A percentile compares a stretch with the other conserved stretches of the same genome.
These are phyloP conservation scores for Drosophila pseudoananassae DNA, from an alignment of 1,140 invertebrate species.

Conservation along the genomic window DNA sequence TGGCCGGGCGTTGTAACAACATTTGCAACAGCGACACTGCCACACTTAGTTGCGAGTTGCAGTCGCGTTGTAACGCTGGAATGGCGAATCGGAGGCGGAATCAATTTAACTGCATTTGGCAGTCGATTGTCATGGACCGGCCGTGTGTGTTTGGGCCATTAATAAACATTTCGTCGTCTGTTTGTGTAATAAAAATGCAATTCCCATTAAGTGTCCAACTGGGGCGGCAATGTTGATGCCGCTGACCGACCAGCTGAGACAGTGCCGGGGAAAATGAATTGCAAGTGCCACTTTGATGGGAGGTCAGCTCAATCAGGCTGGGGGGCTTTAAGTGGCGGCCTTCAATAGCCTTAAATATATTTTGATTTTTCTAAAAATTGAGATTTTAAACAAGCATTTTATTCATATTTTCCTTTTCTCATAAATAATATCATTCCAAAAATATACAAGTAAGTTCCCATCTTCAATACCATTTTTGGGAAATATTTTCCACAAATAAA, in stretches of 20 bases:
- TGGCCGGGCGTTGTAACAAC: conserved; percentile 70
- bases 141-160: conserved; percentile 68
- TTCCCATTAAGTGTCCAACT: conserved; percentile 71
- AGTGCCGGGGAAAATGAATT: conserved; percentile 11
- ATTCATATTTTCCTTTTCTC: too few relatives aligned
- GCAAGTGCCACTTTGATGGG: conserved; percentile 24
- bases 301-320: conserved; percentile 32
- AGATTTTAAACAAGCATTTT: background rate
- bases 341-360: conserved; percentile 7
- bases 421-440: too few relatives aligned
- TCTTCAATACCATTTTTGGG: conserved; percentile 1
- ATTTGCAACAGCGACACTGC: conserved; percentile 51
- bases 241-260: conserved; percentile 41
- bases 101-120: conserved; percentile 71
- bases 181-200: conserved; percentile 83
- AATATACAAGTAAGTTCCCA: background rate
- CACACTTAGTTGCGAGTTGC: conserved; percentile 45
- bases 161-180: conserved; percentile 78
- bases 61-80: background rate
- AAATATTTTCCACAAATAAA: conserved; percentile 41
- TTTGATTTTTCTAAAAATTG: conserved; percentile 20
- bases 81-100: conserved; percentile 39
- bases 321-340: background rate
- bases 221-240: conserved; percentile 33
- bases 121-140: conserved; percentile 25